phyloP scores from a whole-genome alignment of 2,888 invertebrate species.

The Nephrotoma guestfalica region DNA sequence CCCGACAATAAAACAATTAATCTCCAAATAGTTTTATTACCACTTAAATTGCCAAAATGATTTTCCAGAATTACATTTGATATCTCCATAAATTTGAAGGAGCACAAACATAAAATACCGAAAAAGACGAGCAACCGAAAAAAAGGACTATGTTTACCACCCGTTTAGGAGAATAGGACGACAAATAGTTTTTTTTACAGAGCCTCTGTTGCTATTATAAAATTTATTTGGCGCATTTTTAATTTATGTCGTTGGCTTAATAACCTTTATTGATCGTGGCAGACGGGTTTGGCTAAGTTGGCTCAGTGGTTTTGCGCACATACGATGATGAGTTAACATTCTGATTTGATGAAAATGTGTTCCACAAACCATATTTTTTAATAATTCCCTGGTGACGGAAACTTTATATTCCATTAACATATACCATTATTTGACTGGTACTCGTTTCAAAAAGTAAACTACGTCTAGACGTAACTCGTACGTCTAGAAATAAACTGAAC shows the following conservation, averaged over 20 bases:
- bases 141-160: not conserved
- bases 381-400: no score
- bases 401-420: no score
- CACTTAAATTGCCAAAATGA: not conserved
- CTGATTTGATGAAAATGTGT: no score
- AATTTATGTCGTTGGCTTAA: not conserved
- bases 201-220: not conserved
- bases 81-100: not conserved
- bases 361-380: no score
- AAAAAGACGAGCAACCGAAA: not conserved
- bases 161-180: not conserved
- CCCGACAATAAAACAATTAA: not conserved
- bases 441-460: no score
- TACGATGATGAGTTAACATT: no score
- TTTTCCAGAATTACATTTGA: not conserved
- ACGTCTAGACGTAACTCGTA: no score
- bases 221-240: not conserved
- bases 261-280: not conserved
- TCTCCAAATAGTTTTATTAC: not conserved
- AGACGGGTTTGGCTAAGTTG: not conserved
- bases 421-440: no score
- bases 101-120: not conserved
- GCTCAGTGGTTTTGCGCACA: no score
- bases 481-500: no score
- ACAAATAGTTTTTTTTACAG: not conserved